Base-by-base conservation (phyloP, 1,140 invertebrate species). In the Zaprionus ornatus region DNA sequence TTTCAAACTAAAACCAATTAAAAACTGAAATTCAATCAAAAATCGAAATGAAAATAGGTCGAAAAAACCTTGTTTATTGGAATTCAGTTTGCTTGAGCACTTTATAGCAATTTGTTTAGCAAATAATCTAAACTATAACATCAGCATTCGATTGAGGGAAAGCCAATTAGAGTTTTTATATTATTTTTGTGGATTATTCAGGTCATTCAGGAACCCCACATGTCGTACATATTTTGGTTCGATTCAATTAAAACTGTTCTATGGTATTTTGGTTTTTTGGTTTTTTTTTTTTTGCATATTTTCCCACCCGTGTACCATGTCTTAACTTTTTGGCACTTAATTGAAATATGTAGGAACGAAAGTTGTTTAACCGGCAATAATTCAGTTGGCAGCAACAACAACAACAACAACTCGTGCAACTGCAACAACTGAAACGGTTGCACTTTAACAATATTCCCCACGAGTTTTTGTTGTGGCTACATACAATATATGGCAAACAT, bases 351-450 rank as follows among this genome's bases (percentile, higher is more conserved):
- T 79, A 40, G 76, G 68, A 25, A 62, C 59, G 59, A 80, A 74
- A 82, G 27, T 82, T 79, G 80, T 66, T 83, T 82, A 83, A 80
- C 80, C 79, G 72, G 63, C 80, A 68, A 82, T 79, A 82, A 82
- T 82, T 82, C 75, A 78, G 65, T 75, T 82, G 48, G 56, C 45
- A 27, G 23, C 67, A 54, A 13, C 21, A 72, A 19, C 67, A 64
- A 50, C 25, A 66, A 19, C 57, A 62, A 63, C 52, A 62, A 40
- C 63, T 23, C 50, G 5, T 32, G 27, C 21, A 50, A 50, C 45
- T 50, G 45, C 57, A 54, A 42, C 52, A 67, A 59, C 65, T 67
- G 65, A 23, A 67, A 59, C 27, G 21, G 21, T 23, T 25, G 45
- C 72, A 74, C 52, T 70, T 74, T 21, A 62, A 61, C 60, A 42